These are phyloP conservation scores for Trilocha varians DNA, from an alignment of 2,888 invertebrate genomes.

Conservation along the genomic window DNA sequence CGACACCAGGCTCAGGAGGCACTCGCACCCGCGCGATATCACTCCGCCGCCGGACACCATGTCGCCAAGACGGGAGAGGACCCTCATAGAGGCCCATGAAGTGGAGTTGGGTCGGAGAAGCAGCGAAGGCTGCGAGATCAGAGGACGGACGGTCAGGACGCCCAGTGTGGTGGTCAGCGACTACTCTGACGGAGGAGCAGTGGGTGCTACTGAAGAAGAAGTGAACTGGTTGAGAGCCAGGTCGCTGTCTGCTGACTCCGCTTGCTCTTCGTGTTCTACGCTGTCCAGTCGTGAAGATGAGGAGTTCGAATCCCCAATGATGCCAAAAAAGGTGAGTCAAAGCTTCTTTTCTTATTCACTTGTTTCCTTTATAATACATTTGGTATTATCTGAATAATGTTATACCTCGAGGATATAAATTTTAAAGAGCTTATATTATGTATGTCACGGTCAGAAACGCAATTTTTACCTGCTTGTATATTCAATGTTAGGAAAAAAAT, in stretches of 20 bases:
- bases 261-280: slow-evolving; percentile 83
- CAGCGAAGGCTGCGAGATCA: slow-evolving; percentile 60
- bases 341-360: too few species aligned
- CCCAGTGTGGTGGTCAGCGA: slow-evolving; percentile 92
- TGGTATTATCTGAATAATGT: too few species aligned
- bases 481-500: neutral
- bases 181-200: slow-evolving; percentile 80
- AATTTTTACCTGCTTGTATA: slow-evolving; percentile 4
- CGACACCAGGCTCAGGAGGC: slow-evolving; percentile 59
- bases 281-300: slow-evolving; percentile 82
- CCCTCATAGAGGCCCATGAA: slow-evolving; percentile 69
- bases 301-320: slow-evolving; percentile 58
- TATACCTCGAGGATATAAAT: too few species aligned
- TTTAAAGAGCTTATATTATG: too few species aligned
- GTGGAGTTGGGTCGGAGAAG: slow-evolving; percentile 69
- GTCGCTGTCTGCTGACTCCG: slow-evolving; percentile 77
- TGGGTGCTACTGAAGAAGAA: slow-evolving; percentile 61
- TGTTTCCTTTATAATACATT: too few species aligned
- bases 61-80: slow-evolving; percentile 56
- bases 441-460: slow-evolving; percentile 6
- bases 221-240: slow-evolving; percentile 61
- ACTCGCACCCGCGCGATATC: slow-evolving; percentile 55
- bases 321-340: slow-evolving; percentile 65
- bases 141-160: slow-evolving; percentile 79
- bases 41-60: slow-evolving; percentile 55